Conservation (phyloP, 1,140 invertebrate genomes). For the Coptotermes formosanus region DNA sequence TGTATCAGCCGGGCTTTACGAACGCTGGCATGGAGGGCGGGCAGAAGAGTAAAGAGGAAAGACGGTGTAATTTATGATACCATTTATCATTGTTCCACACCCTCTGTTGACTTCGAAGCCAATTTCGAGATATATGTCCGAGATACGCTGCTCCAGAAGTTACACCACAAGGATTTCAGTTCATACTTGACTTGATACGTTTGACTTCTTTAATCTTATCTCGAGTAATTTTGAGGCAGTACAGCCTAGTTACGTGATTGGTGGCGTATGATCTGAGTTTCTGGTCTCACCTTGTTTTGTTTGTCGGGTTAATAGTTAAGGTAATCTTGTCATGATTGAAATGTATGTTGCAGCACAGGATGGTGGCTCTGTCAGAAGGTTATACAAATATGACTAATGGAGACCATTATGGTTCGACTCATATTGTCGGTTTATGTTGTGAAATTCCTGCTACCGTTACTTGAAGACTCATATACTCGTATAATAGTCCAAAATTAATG, state of each 20-base stretch:
- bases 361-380: too few species aligned
- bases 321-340: too few species aligned
- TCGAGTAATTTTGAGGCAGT: background rate
- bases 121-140: constrained; percentile 45
- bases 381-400: too few species aligned
- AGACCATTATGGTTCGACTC: too few species aligned
- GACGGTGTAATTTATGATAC: constrained; percentile 45
- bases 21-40: background rate
- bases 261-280: background rate
- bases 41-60: constrained; percentile 39
- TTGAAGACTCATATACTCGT: too few species aligned
- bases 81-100: constrained; percentile 50
- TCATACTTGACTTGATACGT: background rate
- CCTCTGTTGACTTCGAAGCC: constrained; percentile 49
- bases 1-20: constrained; percentile 27
- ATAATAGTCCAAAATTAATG: too few species aligned
- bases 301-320: too few species aligned
- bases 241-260: background rate
- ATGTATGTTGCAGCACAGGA: too few species aligned
- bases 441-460: too few species aligned
- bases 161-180: constrained; percentile 9
- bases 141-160: constrained; percentile 20
- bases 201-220: constrained; percentile 25
- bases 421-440: too few species aligned
- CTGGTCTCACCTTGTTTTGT: background rate